Conservation (phyloP, 2,888 invertebrate species). For the Epistrophe grossulariae region DNA sequence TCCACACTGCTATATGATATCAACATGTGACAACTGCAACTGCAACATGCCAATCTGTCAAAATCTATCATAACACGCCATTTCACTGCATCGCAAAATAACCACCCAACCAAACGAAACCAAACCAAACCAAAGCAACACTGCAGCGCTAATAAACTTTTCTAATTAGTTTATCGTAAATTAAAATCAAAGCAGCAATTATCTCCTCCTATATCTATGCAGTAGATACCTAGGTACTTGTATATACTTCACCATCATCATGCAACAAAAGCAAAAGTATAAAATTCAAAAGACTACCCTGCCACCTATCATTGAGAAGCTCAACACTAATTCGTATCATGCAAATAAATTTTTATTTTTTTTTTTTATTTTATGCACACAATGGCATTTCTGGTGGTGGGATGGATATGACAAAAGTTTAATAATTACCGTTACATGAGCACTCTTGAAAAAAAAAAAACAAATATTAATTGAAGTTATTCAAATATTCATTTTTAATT, state of each 20-base stretch:
- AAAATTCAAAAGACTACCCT: neutral
- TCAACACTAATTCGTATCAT: slow-evolving; percentile 38
- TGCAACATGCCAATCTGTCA: slow-evolving; percentile 62
- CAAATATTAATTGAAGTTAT: neutral
- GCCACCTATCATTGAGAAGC: neutral
- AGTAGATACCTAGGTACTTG: neutral
- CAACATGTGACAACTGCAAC: slow-evolving; percentile 18
- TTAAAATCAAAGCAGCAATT: slow-evolving; percentile 72
- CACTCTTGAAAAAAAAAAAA: slow-evolving; percentile 1
- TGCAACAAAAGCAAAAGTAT: slow-evolving; percentile 64
- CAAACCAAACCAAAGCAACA: slow-evolving; percentile 7
- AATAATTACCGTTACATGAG: slow-evolving; percentile 65
- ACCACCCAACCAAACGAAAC: slow-evolving; percentile 14
- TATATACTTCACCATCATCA: slow-evolving; percentile 41
- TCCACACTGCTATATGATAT: neutral
- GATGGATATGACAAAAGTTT: slow-evolving; percentile 66
- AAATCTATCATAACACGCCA: slow-evolving; percentile 64
- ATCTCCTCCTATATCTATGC: slow-evolving; percentile 40
- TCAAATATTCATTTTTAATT: slow-evolving; percentile 19
- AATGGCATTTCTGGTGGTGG: slow-evolving; percentile 27
- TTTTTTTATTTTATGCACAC: slow-evolving; percentile 9
- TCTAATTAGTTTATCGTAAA: slow-evolving; percentile 72
- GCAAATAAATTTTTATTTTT: slow-evolving; percentile 61
- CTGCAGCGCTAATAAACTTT: slow-evolving; percentile 60
- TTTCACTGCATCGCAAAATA: slow-evolving; percentile 28